Conservation (phyloP, 2,888 invertebrate genomes). For the Chaetogeoica ovagalla region DNA sequence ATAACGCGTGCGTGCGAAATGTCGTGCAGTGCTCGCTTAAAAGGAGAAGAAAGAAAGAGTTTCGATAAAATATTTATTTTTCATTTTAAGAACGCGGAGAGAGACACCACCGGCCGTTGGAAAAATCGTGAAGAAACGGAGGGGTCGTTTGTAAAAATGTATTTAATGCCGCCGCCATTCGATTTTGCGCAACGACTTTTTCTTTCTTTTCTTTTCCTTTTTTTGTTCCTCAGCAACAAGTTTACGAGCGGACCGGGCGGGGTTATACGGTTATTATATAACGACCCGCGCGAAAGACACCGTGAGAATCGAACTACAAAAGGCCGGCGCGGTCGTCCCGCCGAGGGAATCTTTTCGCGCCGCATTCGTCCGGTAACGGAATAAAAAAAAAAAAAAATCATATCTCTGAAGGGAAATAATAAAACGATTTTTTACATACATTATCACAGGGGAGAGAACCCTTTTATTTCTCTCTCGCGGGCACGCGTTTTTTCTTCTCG, state of each 20-base stretch:
- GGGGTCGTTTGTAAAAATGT: too few species aligned
- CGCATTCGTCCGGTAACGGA: conserved; percentile 52
- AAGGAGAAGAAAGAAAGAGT: too few species aligned
- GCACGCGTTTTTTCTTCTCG: background rate
- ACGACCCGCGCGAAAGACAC: conserved; percentile 43
- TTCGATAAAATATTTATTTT: too few species aligned
- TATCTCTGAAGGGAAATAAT: background rate
- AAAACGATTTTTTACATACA: conserved; percentile 21
- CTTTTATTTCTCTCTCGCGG: conserved; percentile 20
- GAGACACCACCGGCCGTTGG: too few species aligned
- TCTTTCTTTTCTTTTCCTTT: too few species aligned
- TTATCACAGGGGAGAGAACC: conserved; percentile 34
- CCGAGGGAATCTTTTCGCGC: conserved; percentile 31
- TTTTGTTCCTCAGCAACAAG: too few species aligned
- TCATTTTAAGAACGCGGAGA: too few species aligned
- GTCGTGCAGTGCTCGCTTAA: too few species aligned
- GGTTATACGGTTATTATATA: conserved; percentile 11
- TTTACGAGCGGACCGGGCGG: background rate
- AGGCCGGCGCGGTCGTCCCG: conserved; percentile 44
- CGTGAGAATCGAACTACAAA: conserved; percentile 39
- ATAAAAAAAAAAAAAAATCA: conserved; percentile 25
- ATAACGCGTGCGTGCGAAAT: too few species aligned
- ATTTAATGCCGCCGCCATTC: too few species aligned
- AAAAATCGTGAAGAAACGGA: too few species aligned
- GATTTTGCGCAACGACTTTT: too few species aligned